Base-by-base conservation (phyloP, 2,113 vertebrate genomes). In the Reinhardtius hippoglossoides region DNA sequence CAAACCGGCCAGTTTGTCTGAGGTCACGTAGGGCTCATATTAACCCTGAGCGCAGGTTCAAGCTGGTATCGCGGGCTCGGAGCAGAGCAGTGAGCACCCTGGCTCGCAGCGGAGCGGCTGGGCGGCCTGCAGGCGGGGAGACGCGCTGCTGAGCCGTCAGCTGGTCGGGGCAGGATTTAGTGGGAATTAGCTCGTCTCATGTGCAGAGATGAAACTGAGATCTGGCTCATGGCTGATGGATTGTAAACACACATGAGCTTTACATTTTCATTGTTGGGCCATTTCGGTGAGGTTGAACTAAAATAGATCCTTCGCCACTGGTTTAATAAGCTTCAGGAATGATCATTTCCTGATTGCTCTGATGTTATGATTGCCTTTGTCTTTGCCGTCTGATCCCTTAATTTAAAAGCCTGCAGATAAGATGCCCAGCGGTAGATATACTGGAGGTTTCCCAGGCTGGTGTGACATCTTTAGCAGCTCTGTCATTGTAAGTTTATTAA, bases 21-120 rank as follows among this genome's bases (percentile, higher is more conserved):
- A 78, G 92, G 92, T 93, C 89, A 91, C 54, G 12, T 5, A 81
- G 76, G 75, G 85, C 80, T 88, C 86, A 77, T 68, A 55, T 87
- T 83, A 85, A 82, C 85, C 78, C 61, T 73, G 24, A 88, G 80
- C 64, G 66, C 60, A 37, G 84, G 88, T 91, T 90, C 91, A 87
- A 80, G 71, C 90, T 70, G 76, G 40, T 87, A 84, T 80, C 20
- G 69, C 4, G 21, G 52, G 75, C 72, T 18, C 26, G 0, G 52
- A 27, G 52, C 64, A 1, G 52, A n/a, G 54, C 64, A 24, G 23
- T 3, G 48, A 58, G 54, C 59, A 10, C 71, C 62, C 68, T 44
- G 24, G 0, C 8, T 0, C 71, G 31, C 46, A 24, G 26, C 61
- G 14, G 75, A 78, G 27, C 7, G 27, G 46, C 56, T 14, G 6